These are phyloP conservation scores for Apolygus lucorum DNA, from an alignment of 1,140 invertebrate genomes.

Conservation along the genomic window DNA sequence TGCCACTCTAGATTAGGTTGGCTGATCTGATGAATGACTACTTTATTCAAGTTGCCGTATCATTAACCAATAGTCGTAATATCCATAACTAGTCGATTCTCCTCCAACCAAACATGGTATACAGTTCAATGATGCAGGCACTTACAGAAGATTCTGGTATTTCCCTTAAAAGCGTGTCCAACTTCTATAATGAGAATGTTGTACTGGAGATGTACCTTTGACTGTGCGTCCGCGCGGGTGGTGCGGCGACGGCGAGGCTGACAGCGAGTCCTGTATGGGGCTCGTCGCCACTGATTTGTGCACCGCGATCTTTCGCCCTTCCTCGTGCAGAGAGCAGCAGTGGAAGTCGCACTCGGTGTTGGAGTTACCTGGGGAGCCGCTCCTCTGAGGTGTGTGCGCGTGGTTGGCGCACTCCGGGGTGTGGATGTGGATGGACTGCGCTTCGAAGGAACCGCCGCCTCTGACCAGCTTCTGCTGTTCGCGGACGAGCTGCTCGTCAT, in stretches of 20 bases:
- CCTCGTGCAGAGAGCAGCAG: conserved; percentile 86
- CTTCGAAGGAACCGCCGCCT: conserved; percentile 64
- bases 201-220: no score
- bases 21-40: no score
- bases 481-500: conserved; percentile 53
- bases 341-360: conserved; percentile 84
- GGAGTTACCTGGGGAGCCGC: conserved; percentile 47
- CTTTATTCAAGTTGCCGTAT: no score
- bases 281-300: conserved; percentile 85
- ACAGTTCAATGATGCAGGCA: no score
- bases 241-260: conserved; percentile 53
- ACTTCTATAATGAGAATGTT: no score
- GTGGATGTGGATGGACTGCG: conserved; percentile 56
- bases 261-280: conserved; percentile 73
- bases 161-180: no score
- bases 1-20: no score
- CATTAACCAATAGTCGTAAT: no score
- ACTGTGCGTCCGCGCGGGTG: conserved; percentile 14
- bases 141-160: no score
- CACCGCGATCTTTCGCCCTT: conserved; percentile 78
- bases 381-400: conserved; percentile 54
- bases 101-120: no score
- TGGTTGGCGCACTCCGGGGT: conserved; percentile 73
- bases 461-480: conserved; percentile 48
- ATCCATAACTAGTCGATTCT: no score